phyloP scores from a whole-genome alignment of 1,140 invertebrate genomes.

The Panagrolaimus sp. region DNA sequence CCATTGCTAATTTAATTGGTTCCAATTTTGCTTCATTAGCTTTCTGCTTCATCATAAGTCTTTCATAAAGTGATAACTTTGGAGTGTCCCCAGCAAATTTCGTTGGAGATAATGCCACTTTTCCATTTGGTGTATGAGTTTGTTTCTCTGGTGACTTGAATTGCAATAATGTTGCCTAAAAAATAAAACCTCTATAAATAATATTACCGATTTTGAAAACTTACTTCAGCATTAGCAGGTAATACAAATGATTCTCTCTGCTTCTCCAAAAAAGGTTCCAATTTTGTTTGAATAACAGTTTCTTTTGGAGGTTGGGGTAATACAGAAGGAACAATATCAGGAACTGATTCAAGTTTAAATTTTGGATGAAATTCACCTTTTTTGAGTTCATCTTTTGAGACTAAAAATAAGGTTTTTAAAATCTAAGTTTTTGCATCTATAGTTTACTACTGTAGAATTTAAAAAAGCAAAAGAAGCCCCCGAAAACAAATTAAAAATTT shows the following conservation, averaged over 20 bases:
- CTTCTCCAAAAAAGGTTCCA: neutral
- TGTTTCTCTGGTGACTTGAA: constrained; percentile 7
- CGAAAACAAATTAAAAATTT: neutral
- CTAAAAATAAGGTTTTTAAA: too few species aligned
- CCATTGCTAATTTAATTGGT: neutral
- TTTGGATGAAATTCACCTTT: constrained; percentile 9
- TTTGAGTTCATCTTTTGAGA: neutral
- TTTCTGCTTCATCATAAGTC: neutral
- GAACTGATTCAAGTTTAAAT: neutral
- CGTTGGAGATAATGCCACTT: neutral
- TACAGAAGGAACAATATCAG: neutral
- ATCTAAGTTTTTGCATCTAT: too few species aligned
- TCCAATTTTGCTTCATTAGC: neutral
- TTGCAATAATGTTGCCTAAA: neutral
- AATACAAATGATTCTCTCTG: neutral
- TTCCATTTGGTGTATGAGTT: constrained; percentile 2
- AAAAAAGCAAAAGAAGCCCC: too few species aligned
- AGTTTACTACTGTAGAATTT: too few species aligned
- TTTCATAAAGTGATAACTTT: constrained; percentile 4
- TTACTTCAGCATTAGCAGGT: neutral
- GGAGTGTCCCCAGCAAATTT: constrained; percentile 2
- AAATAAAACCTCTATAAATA: neutral
- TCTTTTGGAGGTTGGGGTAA: neutral
- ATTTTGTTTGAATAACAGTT: neutral
- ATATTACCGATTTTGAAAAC: too few species aligned